Base-by-base conservation (phyloP, 1,140 invertebrate species). In the Sogatella furcifera region DNA sequence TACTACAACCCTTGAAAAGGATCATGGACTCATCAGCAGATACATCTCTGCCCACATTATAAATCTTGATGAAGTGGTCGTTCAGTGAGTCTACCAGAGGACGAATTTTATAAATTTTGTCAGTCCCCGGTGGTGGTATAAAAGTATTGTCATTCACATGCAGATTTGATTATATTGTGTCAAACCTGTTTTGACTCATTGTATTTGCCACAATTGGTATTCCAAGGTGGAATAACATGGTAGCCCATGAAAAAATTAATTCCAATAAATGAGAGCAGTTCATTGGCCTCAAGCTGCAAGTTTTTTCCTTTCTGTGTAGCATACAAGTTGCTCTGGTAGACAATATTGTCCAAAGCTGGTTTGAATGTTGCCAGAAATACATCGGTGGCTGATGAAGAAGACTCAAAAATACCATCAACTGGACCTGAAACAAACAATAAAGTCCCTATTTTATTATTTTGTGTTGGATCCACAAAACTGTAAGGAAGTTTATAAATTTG, bases 231-330 rank as follows among this genome's bases (percentile, higher is more conserved):
- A 15, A 46, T 15, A 46, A 46, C 19, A 46, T 46, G n/a, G 44
- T 46, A 46, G 44, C 44, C 64, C 65, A 70, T 70, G 61, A 66
- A 66, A 62, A 70, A 70, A n/a, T 68, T 70, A 60, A 69, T 69
- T 52, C 65, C 69, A 34, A 70, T 66, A 66, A 71, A 71, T 62
- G 62, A 61, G 54, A 67, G 58, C 3, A 69, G 64, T 68, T 70
- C 69, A 41, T 66, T 60, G 46, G 61, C 66, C 65, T 65, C 69
- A 60, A 71, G 58, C 63, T 67, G 69, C 57, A 70, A 62, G 64
- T 68, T 60, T 60, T 70, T 71, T 15, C 57, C 60, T 65, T 38
- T 67, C 59, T 71, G 69, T 53, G 68, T 70, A 60, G 66, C 66
- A 66, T 70, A 71, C 57, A 61, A 49, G 59, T 71, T 69, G 52